Evolutionary conservation across 2,113 vertebrate species (phyloP).

Genomic region (Spheniscus mendiculus): DNA sequence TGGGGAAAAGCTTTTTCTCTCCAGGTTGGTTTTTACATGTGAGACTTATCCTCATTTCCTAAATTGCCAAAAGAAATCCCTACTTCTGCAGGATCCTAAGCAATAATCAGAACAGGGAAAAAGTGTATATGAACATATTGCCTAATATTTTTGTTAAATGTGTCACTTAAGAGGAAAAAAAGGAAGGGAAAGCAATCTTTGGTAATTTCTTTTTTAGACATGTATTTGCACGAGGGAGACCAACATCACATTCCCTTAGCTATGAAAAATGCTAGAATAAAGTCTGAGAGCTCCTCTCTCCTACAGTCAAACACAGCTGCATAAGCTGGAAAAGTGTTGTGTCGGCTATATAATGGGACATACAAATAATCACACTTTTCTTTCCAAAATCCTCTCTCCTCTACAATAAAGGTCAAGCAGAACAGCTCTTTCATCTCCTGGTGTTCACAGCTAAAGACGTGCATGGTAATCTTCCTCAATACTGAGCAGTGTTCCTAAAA

Average conservation of each 20-base stretch:
- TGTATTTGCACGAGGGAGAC: not conserved
- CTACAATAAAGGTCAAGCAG: slow-evolving; percentile 45
- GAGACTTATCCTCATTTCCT: not conserved
- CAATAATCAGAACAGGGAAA: not conserved
- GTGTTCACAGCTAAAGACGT: slow-evolving; percentile 2
- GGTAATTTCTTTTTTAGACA: not conserved
- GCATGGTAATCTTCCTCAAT: slow-evolving; percentile 43
- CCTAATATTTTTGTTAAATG: not conserved
- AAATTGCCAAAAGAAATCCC: not conserved
- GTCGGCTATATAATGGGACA: not conserved
- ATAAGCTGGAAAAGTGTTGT: not conserved
- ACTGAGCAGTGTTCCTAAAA: slow-evolving; percentile 40
- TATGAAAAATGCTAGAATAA: not conserved
- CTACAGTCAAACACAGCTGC: not conserved
- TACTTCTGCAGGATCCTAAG: not conserved
- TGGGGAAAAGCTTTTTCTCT: not conserved
- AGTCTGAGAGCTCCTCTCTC: not conserved
- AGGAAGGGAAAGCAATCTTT: not conserved
- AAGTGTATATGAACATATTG: not conserved
- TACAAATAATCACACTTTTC: slow-evolving; percentile 41
- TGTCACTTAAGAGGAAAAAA: not conserved
- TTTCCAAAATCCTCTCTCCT: slow-evolving; percentile 37
- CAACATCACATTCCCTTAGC: not conserved
- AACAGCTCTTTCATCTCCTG: slow-evolving; percentile 40
- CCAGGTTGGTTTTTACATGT: not conserved